Conservation (phyloP, 92 coral and sea anemone genomes). For the Palythoa heliodiscus region DNA sequence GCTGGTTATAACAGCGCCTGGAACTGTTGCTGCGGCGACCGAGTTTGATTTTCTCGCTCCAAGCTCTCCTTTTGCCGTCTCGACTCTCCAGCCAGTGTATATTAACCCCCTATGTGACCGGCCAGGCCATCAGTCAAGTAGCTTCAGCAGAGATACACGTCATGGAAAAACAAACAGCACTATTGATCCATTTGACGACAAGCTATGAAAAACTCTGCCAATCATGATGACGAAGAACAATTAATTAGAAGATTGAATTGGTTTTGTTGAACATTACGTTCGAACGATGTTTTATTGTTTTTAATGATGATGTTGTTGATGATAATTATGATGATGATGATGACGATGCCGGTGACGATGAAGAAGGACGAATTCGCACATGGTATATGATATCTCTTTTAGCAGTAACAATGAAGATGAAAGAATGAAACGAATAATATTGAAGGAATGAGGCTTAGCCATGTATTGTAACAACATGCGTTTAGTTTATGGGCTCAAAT, state of each 20-base stretch:
- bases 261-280: background rate
- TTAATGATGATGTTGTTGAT: background rate
- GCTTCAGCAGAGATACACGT: slow-evolving; percentile 29
- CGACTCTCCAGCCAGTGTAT: slow-evolving; percentile 27
- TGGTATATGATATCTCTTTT: background rate
- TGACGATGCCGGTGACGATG: background rate
- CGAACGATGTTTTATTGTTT: background rate
- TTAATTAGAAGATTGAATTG: background rate
- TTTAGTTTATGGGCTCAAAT: too few relatives aligned
- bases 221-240: background rate
- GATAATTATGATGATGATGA: background rate
- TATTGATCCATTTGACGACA: slow-evolving; percentile 27
- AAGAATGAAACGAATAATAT: too few relatives aligned
- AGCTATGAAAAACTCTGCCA: background rate
- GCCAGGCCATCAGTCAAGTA: background rate
- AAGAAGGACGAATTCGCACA: background rate
- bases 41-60: slow-evolving; percentile 42
- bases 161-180: slow-evolving; percentile 25
- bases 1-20: slow-evolving; percentile 40
- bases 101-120: slow-evolving; percentile 37
- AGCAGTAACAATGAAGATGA: background rate
- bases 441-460: too few relatives aligned
- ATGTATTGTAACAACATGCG: too few relatives aligned
- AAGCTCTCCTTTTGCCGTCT: slow-evolving; percentile 3
- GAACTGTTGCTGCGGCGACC: slow-evolving; percentile 34